Evolutionary conservation across 2,113 vertebrate species (phyloP).

Genomic region (Empidonax alnorum): DNA sequence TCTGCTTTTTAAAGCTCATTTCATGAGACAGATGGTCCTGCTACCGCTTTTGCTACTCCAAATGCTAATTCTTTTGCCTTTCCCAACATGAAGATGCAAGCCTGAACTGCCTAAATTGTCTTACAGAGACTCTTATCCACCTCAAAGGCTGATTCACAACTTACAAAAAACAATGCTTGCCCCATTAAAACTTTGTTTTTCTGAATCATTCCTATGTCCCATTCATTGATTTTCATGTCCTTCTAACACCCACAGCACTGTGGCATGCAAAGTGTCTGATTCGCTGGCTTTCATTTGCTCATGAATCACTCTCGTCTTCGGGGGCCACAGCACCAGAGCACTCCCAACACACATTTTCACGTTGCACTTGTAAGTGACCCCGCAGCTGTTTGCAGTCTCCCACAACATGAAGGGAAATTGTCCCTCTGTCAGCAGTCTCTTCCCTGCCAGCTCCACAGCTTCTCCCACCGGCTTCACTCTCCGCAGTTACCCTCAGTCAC

Average conservation of each 20-base stretch:
- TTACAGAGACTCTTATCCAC: not conserved
- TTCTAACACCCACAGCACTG: not conserved
- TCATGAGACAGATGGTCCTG: not conserved
- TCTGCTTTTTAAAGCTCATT: not conserved
- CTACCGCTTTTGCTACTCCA: not conserved
- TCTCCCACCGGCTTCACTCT: not conserved
- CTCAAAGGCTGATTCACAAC: not conserved
- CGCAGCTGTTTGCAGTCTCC: not conserved
- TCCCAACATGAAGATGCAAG: accelerated
- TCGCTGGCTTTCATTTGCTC: not conserved
- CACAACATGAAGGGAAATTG: accelerated
- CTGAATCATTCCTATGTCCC: not conserved
- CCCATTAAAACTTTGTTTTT: not conserved
- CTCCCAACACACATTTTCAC: not conserved
- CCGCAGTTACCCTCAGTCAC: accelerated
- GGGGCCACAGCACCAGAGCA: not conserved
- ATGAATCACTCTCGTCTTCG: accelerated
- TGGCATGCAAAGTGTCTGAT: accelerated
- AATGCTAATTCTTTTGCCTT: not conserved
- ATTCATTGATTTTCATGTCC: not conserved
- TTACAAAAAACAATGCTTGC: not conserved
- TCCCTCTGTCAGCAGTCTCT: not conserved
- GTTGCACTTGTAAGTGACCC: not conserved
- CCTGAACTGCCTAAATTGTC: not conserved
- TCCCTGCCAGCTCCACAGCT: not conserved